Evolutionary conservation across 2,797 vertebrate genomes (phyloP), one percentile per base, ranked within the genome.

Genomic region (Sebastes reedi): DNA sequence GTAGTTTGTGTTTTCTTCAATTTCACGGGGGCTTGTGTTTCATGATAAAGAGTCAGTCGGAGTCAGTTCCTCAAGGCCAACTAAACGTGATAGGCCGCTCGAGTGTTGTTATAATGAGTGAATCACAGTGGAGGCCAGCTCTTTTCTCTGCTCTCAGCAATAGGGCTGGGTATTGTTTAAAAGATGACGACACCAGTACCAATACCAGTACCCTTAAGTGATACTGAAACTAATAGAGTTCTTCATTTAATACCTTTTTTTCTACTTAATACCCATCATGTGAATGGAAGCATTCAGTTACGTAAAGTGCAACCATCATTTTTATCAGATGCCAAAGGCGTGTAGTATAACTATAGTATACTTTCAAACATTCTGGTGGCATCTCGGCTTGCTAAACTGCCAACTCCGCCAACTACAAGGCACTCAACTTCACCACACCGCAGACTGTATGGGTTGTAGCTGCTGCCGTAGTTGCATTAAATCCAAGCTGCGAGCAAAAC

Each of bases 21-120:
- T 91, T 87, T 92, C 89, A 91, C 50, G 32, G 80, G 67, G 86
- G 75, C 79, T 91, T 88, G 82, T 88, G 85, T 85, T 83, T 82
- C 42, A 50, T 60, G 91, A 94, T 85, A 90, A 88, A 91, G 81
- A 88, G 80, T 60, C 77, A 1, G 83, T 6, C 0, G 56, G 68
- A 84, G 72, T 82, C 75, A 11, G 52, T 75, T 85, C 77, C 83
- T 89, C 75, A 50, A 82, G 82, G 81, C 83, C 82, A 56, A 36
- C 77, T 50, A 9, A 55, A 84, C 27, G 29, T 29, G 76, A 86
- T 66, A 52, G 82, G 79, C 87, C 55, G 27, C 55, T 27, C 50
- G 70, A 9, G 71, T 59, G 81, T 54, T 50, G 54, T 72, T 79
- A n/a, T 54, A 59, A 32, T 27, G 65, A 27, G 46, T 72, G 77